Percentiles rank a stretch among this genome's conserved stretches.
Evolutionary conservation across 2,797 vertebrate species (phyloP).

Genomic region (Hippopotamyrus pictus): DNA sequence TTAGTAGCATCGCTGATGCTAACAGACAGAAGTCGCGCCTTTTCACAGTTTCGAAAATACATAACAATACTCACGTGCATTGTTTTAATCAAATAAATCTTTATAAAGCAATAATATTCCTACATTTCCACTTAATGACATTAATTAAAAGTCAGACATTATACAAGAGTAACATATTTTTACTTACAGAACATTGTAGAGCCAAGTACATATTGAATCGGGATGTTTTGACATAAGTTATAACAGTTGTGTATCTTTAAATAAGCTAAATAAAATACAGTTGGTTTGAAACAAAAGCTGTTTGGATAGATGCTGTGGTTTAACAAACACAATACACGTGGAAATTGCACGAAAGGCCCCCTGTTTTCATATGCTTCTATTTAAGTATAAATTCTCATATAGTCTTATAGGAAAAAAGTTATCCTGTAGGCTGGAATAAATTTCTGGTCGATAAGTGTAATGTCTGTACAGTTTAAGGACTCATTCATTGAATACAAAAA

Average conservation of each 20-base stretch:
- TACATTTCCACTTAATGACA: neutral
- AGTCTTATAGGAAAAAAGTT: neutral
- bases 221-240: neutral
- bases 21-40: neutral
- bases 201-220: neutral
- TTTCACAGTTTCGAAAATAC: neutral
- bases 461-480: neutral
- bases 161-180: neutral
- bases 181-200: neutral
- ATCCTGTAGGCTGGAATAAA: neutral
- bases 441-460: neutral
- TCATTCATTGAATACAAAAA: neutral
- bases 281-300: neutral
- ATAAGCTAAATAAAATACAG: neutral
- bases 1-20: neutral
- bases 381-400: neutral
- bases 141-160: neutral
- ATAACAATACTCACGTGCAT: neutral
- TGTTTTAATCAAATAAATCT: neutral
- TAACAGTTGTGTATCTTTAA: neutral
- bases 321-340: conserved; percentile 1
- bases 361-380: neutral
- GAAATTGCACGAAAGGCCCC: neutral
- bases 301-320: neutral
- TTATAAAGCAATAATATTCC: neutral